Evolutionary conservation across 2,113 vertebrate genomes (phyloP).

Genomic region (Python bivittatus): DNA sequence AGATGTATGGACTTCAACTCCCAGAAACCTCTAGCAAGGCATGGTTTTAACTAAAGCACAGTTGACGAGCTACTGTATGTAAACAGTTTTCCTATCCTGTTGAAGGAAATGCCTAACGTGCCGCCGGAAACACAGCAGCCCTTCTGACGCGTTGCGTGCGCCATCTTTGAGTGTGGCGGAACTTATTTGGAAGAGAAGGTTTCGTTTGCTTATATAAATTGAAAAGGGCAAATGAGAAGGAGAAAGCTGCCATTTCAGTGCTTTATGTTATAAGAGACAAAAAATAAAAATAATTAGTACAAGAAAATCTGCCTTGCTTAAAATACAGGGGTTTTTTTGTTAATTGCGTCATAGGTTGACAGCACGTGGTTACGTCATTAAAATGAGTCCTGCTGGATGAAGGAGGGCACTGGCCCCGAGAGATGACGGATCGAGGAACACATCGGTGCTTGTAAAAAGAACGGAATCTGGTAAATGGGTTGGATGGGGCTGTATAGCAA

Average conservation of each 20-base stretch:
- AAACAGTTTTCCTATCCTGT: neutral
- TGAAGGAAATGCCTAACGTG: neutral
- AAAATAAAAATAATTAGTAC: neutral
- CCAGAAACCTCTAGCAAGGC: too few relatives aligned
- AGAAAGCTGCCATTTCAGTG: neutral
- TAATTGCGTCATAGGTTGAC: too few relatives aligned
- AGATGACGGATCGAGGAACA: rapidly evolving
- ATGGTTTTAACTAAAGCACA: neutral
- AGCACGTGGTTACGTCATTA: neutral
- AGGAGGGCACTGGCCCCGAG: neutral
- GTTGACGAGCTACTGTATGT: neutral
- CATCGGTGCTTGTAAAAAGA: rapidly evolving
- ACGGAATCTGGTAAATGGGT: rapidly evolving
- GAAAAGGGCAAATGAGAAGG: neutral
- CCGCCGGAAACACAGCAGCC: neutral
- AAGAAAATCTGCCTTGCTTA: neutral
- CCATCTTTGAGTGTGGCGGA: neutral
- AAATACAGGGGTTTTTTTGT: neutral
- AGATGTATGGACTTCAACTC: too few relatives aligned
- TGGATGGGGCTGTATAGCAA: too few relatives aligned
- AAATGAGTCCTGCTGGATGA: neutral
- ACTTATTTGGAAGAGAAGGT: neutral
- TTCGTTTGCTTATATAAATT: neutral
- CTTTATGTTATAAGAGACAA: neutral
- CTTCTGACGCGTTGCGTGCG: neutral